Evolutionary conservation across 2,797 vertebrate genomes (phyloP), one percentile per base, ranked within the genome.

Genomic region (Scomberomorus guttatus): DNA sequence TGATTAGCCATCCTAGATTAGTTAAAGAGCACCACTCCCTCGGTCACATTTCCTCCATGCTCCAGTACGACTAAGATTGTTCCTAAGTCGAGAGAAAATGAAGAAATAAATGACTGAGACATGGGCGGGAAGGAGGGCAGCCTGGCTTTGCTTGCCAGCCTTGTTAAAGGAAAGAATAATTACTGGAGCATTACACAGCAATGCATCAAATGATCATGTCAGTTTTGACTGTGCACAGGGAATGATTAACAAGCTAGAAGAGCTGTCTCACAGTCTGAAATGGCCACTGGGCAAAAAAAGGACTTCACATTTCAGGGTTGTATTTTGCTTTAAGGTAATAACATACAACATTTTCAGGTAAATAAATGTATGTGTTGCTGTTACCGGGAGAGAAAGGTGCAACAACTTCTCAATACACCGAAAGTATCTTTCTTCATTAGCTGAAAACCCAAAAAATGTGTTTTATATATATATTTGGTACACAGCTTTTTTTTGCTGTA

Each of bases 131-230:
- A 68, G 57, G 51, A 69, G 75, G 81, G 87, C 77, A 78, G 84
- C 48, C 82, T 70, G 75, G 72, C 67, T 86, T 89, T 22, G 29
- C 86, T 85, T 72, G 79, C 82, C 86, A 89, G 87, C 86, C 91
- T 93, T 83, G 89, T 93, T 93, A 92, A 84, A 92, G 86, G 77
- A 91, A 88, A 92, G 88, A 94, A 89, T 94, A 92, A 94, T 93
- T 93, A 90, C 84, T 87, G 76, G 80, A 91, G 87, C 86, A 88
- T 83, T 87, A 77, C 77, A 56, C 83, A 83, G 87, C 76, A 90
- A 93, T 93, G 89, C 86, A 93, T 91, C 89, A 93, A 90, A 86
- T 81, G 76, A 86, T 81, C 81, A 79, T 84, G 91, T 86, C 89
- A 86, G 64, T 88, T 91, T 87, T 83, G 82, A 89, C 79, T 75